These are phyloP conservation scores for Chiloscyllium punctatum DNA, from an alignment of 2,797 vertebrate species.

Conservation along the genomic window DNA sequence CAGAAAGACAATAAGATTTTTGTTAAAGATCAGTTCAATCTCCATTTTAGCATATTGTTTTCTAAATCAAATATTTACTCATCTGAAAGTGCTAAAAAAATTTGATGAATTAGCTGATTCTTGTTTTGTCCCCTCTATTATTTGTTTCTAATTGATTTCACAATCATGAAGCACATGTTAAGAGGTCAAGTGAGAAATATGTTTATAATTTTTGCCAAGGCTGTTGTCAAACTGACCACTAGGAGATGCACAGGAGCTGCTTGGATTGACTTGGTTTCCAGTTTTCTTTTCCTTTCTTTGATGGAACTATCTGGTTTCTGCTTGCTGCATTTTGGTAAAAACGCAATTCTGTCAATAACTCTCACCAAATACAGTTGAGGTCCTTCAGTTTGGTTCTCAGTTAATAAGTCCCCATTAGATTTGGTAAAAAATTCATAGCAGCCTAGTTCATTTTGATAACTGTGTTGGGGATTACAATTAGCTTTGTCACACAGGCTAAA, in stretches of 20 bases:
- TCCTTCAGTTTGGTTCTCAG: background rate
- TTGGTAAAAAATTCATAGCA: background rate
- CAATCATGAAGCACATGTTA: background rate
- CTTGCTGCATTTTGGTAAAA: background rate
- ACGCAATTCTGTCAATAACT: background rate
- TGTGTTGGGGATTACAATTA: background rate
- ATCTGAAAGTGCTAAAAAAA: slow-evolving; percentile 1
- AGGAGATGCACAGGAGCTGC: slow-evolving; percentile 2
- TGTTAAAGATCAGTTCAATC: slow-evolving; percentile 19
- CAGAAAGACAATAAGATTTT: background rate
- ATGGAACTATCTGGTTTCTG: background rate
- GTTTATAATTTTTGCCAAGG: background rate
- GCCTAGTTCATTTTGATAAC: background rate
- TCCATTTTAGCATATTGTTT: slow-evolving; percentile 8
- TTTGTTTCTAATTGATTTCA: background rate
- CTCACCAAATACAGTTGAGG: background rate
- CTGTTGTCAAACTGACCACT: background rate
- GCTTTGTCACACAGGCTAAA: background rate
- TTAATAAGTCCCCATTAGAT: background rate
- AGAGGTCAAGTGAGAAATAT: background rate
- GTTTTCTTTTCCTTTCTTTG: background rate
- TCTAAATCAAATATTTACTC: slow-evolving; percentile 27
- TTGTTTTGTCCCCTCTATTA: background rate
- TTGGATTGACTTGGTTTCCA: background rate
- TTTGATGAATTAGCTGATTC: background rate